Conservation (phyloP, 2,113 vertebrate species). For the Parus major region DNA sequence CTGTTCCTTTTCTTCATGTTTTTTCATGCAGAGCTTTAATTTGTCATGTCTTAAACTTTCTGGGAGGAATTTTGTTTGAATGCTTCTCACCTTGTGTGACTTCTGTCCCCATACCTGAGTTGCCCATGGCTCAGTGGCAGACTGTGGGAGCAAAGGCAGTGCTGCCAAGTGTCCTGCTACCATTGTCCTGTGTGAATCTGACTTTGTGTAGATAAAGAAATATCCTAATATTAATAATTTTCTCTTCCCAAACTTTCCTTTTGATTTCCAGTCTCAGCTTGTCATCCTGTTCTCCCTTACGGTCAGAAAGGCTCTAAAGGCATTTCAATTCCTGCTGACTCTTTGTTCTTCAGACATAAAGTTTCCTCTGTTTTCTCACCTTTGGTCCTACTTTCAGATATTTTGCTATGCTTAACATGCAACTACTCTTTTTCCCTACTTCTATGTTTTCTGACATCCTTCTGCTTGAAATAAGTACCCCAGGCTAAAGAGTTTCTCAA, state of each 20-base stretch:
- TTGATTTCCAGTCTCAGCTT: background rate
- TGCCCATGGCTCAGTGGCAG: background rate
- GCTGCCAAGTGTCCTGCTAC: background rate
- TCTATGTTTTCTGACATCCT: background rate
- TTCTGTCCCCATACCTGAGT: background rate
- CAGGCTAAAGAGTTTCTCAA: background rate
- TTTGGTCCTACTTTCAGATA: background rate
- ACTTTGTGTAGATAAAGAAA: background rate
- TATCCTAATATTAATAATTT: background rate
- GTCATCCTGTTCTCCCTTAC: background rate
- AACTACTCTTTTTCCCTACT: background rate
- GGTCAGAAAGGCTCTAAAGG: background rate
- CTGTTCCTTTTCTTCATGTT: background rate
- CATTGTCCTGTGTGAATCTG: background rate
- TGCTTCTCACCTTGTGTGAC: background rate
- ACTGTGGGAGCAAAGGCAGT: background rate
- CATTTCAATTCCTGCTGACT: background rate
- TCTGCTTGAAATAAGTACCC: background rate
- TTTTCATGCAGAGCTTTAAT: background rate
- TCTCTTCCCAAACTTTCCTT: background rate
- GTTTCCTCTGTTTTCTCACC: background rate
- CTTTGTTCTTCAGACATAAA: background rate
- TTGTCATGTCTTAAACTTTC: background rate
- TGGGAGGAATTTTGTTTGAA: background rate
- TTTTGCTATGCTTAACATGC: background rate